phyloP scores from a whole-genome alignment of 2,113 vertebrate species.

The Pelusios castaneus region DNA sequence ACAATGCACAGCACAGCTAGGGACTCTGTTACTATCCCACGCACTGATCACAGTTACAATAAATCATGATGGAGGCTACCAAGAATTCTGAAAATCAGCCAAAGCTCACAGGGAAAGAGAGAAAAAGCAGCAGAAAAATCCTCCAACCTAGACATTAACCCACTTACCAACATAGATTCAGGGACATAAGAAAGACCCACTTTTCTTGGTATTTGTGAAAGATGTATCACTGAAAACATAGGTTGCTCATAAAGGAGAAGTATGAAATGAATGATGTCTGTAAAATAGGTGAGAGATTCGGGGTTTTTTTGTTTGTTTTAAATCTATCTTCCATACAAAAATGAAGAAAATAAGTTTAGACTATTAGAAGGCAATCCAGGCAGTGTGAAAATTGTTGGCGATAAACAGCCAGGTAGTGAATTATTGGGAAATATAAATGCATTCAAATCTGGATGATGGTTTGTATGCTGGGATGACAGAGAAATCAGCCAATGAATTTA shows the following conservation, averaged over 20 bases:
- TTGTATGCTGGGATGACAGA: accelerated
- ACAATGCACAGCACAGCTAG: background rate
- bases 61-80: background rate
- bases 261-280: constrained; percentile 15
- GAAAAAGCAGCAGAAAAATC: background rate
- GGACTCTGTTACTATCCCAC: background rate
- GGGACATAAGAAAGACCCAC: constrained; percentile 8
- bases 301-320: background rate
- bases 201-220: constrained; percentile 56
- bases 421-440: constrained; percentile 47
- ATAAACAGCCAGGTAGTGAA: constrained; percentile 48
- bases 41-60: background rate
- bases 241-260: background rate
- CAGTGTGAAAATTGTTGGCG: constrained; percentile 3
- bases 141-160: background rate
- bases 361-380: constrained; percentile 17
- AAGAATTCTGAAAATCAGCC: background rate
- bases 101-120: background rate
- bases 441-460: constrained; percentile 34
- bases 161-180: background rate
- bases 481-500: constrained; percentile 27
- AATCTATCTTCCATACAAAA: background rate
- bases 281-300: background rate
- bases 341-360: constrained; percentile 12
- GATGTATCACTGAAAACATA: constrained; percentile 36